Base-by-base conservation (phyloP, 2,113 vertebrate genomes). In the Hippolais icterina region DNA sequence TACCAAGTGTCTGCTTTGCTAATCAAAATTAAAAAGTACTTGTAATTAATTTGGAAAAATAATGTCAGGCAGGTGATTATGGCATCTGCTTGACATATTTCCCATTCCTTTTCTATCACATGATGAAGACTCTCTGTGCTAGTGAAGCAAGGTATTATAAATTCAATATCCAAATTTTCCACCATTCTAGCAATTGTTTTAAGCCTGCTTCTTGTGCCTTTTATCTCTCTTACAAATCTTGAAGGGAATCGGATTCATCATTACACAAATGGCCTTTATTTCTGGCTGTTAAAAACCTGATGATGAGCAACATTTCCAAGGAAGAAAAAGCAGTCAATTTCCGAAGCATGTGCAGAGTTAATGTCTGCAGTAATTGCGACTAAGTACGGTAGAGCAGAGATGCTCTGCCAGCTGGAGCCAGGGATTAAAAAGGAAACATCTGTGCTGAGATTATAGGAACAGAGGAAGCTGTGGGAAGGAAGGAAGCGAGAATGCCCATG, bases 391-490 rank as follows among this genome's bases (percentile, higher is more conserved):
- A 90, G 81, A 95, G 89, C 92, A 96, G 78, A 96, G 93, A 91
- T 86, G 69, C 81, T 18, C 85, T 80, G 63, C 96, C 97, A 96
- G 93, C 97, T 97, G 97, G 94, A 96, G 94, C 81, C 90, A 96
- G 93, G 50, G 95, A 96, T 94, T 97, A 96, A 96, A 97, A 95
- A 97, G 98, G 97, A 98, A 98, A 97, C 98, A 98, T 98, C 98
- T 98, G 98, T 95, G 95, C 92, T 56, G 83, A 89, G 96, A 96
- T 97, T 95, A 97, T 42, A 96, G 93, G 97, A 97, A 97, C 96
- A 98, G 96, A 97, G 98, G 97, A 98, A 97, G 86, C 93, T 93
- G 92, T 90, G 63, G 96, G 93, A 94, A 82, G 93, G 97, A 97
- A 97, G 97, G 96, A 97, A 93, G 57, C 12, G 1, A 96, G 95